Evolutionary conservation across 2,113 vertebrate genomes (phyloP).

Genomic region (Euleptes europaea): DNA sequence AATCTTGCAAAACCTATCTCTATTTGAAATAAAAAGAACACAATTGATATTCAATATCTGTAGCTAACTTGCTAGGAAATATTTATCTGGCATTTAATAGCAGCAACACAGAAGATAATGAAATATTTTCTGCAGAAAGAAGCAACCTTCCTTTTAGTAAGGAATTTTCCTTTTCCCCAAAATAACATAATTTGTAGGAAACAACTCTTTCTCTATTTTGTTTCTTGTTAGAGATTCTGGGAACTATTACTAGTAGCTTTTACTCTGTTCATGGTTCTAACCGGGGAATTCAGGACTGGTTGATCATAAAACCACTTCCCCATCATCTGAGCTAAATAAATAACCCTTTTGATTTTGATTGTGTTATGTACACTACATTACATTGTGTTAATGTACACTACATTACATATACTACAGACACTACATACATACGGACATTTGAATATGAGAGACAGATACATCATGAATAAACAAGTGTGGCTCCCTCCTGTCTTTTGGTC

Average conservation of each 20-base stretch:
- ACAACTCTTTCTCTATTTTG: not conserved
- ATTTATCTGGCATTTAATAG: not conserved
- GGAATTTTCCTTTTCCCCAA: not conserved
- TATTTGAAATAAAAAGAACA: not conserved
- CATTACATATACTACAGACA: too few species aligned
- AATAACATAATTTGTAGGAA: not conserved
- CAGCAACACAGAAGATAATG: not conserved
- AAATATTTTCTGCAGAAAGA: not conserved
- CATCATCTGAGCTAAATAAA: constrained; percentile 3
- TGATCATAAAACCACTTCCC: not conserved
- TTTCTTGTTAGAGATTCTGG: not conserved
- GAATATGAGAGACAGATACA: too few species aligned
- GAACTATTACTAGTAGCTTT: not conserved
- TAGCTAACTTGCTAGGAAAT: not conserved
- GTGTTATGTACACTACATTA: too few species aligned
- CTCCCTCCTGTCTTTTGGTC: too few species aligned
- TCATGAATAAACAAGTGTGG: too few species aligned
- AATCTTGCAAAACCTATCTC: not conserved
- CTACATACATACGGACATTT: too few species aligned
- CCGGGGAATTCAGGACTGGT: not conserved
- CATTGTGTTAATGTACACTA: too few species aligned
- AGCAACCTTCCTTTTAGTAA: not conserved
- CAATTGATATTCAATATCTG: not conserved
- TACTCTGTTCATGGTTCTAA: not conserved
- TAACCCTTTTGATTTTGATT: not conserved